Base-by-base conservation (phyloP, 1,140 invertebrate species). In the Zaprionus africanus region DNA sequence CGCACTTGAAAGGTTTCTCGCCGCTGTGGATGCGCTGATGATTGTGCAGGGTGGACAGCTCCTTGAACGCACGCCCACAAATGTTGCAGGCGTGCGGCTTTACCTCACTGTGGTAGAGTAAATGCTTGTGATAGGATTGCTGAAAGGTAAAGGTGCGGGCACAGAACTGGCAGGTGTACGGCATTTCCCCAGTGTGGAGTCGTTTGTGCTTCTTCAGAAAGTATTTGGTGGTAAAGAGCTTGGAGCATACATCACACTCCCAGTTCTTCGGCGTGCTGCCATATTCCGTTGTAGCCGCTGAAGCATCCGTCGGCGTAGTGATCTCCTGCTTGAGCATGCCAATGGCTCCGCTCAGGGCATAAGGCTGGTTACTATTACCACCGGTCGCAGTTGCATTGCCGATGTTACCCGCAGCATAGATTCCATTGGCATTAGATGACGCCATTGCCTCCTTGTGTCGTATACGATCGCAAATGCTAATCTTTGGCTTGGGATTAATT, bases 61-160 rank as follows among this genome's bases (percentile, higher is more conserved):
- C 97, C 92, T 97, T 97, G 91, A 98, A 98, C 6, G 96, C 95
- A 76, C 97, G 94, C 0, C 96, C 96, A 93, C 97, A 98, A 79
- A 96, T 95, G 13, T 87, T 93, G 87, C 97, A 98, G 6, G 94
- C 94, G 82, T 98, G 96, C 2, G 97, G 97, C 82, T 97, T 97
- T 76, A 97, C 96, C 84, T 97, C 96, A 64, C 96, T 97, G 86
- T 97, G 96, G 86, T 97, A 97, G 13, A 97, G 93, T 81, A 97
- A 95, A 93, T 98, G 97, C 85, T 97, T 98, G 91, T 98, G 97
- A 91, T 97, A 98, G 2, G 97, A 98, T 80, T 98, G 97, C 93
- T 97, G 97, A 92, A 97, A 97, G 24, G 97, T 97, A 93, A 98
- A 98, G 1, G 96, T 97, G 93, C 98, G 97, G 59, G 96, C 96